A percentile compares a stretch with the other conserved stretches of the same genome.
Conservation (phyloP, 2,797 vertebrate genomes). For the Phoebastria nigripes region DNA sequence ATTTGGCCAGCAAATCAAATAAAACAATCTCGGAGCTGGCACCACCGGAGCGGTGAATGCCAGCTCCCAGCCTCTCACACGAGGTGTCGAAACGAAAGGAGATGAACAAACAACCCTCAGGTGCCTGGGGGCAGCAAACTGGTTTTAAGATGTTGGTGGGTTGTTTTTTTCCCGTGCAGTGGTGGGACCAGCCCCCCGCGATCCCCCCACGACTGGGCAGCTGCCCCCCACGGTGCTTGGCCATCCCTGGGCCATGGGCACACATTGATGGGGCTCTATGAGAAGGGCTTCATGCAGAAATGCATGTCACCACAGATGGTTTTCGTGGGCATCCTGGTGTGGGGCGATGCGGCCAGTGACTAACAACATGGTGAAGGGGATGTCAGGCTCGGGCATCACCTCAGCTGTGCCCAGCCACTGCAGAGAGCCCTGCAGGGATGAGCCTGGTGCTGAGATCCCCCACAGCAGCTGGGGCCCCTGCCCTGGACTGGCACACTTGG, state of each 20-base stretch:
- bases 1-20: slow-evolving; percentile 46
- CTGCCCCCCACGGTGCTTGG: not conserved
- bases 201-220: not conserved
- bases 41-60: not conserved
- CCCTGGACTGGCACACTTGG: not conserved
- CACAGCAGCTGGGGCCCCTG: not conserved
- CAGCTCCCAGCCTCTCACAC: slow-evolving; percentile 40
- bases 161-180: not conserved
- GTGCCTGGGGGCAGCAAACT: not conserved
- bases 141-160: not conserved
- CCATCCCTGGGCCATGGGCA: not conserved
- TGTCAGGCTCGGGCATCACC: fast-evolving
- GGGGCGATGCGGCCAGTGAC: not conserved
- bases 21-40: slow-evolving; percentile 39
- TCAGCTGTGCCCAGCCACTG: not conserved
- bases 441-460: not conserved
- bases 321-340: fast-evolving
- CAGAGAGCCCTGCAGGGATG: not conserved
- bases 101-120: slow-evolving; percentile 35
- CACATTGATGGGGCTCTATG: fast-evolving
- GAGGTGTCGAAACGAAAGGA: slow-evolving; percentile 8
- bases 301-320: not conserved
- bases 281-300: not conserved
- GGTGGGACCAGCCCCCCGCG: not conserved
- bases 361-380: not conserved